Evolutionary conservation across 2,888 invertebrate species (phyloP).

Genomic region (Leucozona laternaria): DNA sequence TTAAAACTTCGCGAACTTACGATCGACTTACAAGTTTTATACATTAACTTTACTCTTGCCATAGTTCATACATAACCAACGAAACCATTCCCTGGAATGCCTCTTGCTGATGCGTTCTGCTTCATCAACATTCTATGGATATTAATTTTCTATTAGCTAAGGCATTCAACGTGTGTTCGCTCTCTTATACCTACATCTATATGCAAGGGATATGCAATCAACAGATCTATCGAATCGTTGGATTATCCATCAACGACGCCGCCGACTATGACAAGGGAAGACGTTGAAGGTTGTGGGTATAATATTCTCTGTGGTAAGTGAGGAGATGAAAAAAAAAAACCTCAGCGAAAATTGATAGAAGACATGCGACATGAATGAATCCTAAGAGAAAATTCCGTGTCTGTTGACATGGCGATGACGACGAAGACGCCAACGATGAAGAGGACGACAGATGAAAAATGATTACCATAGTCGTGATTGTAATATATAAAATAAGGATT

Average conservation of each 20-base stretch:
- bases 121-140: slow-evolving; percentile 20
- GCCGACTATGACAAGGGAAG: neutral
- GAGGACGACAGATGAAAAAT: slow-evolving; percentile 41
- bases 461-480: slow-evolving; percentile 50
- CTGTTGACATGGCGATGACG: slow-evolving; percentile 13
- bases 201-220: slow-evolving; percentile 60
- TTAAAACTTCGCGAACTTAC: neutral
- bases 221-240: slow-evolving; percentile 57
- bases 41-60: neutral
- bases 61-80: neutral
- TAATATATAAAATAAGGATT: slow-evolving; percentile 52
- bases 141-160: slow-evolving; percentile 24
- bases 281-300: slow-evolving; percentile 3
- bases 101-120: neutral
- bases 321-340: neutral
- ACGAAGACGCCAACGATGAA: neutral
- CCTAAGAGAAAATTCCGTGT: neutral
- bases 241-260: slow-evolving; percentile 48
- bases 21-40: neutral
- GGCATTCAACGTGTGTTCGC: slow-evolving; percentile 30
- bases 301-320: too few species aligned
- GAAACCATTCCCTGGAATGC: neutral
- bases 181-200: neutral
- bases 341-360: slow-evolving; percentile 13
- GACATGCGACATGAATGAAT: slow-evolving; percentile 34